Evolutionary conservation across 2,888 invertebrate species (phyloP).

Genomic region (Busseola fusca): DNA sequence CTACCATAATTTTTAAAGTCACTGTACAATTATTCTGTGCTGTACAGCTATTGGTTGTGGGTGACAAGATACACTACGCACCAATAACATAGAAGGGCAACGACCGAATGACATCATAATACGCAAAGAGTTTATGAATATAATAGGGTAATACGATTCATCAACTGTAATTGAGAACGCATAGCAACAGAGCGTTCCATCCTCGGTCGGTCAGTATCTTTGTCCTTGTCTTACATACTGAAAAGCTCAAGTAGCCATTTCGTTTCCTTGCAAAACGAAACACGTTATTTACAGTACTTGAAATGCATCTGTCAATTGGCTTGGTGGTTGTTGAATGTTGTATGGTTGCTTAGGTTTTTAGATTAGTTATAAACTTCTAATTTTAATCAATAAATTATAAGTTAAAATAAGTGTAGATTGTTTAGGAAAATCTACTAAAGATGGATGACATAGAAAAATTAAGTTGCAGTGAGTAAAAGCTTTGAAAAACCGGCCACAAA

Average conservation of each 20-base stretch:
- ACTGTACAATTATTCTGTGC: too few species aligned
- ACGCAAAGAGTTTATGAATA: too few species aligned
- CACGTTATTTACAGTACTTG: not conserved
- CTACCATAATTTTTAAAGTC: too few species aligned
- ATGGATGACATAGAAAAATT: slow-evolving; percentile 83
- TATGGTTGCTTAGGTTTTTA: slow-evolving; percentile 5
- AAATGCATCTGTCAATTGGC: slow-evolving; percentile 35
- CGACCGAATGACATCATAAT: not conserved
- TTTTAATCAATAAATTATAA: not conserved
- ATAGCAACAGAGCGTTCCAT: slow-evolving; percentile 17
- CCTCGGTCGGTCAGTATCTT: not conserved
- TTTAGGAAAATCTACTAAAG: slow-evolving; percentile 42
- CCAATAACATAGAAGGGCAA: slow-evolving; percentile 35
- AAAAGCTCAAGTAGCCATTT: not conserved
- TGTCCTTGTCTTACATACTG: slow-evolving; percentile 7
- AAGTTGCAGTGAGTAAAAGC: slow-evolving; percentile 81
- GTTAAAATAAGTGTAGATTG: slow-evolving; percentile 7
- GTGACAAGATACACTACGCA: accelerated
- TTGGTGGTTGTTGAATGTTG: not conserved
- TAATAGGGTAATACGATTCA: too few species aligned
- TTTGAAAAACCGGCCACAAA: slow-evolving; percentile 11
- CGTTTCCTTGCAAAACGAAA: not conserved
- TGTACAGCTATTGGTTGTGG: not conserved
- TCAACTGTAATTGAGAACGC: slow-evolving; percentile 11
- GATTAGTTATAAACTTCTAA: not conserved